Evolutionary conservation across 2,797 vertebrate genomes (phyloP).

Genomic region (Acanthornis magna): DNA sequence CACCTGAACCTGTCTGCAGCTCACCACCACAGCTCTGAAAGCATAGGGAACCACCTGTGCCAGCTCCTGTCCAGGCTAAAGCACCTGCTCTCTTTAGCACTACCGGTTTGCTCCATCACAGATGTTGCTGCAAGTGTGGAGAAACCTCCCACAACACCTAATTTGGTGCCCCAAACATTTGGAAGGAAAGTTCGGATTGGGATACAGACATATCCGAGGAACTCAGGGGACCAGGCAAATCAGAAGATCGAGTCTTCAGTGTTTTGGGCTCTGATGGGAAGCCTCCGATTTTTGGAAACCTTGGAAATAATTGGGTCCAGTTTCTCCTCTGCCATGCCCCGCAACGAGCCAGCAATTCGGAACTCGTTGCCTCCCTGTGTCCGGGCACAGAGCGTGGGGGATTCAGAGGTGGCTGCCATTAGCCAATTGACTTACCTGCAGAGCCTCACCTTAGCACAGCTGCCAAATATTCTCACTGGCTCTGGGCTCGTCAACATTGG

Average conservation of each 20-base stretch:
- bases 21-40: slow-evolving; percentile 86
- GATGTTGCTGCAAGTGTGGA: slow-evolving; percentile 70
- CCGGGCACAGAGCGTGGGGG: slow-evolving; percentile 84
- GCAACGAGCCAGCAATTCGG: slow-evolving; percentile 90
- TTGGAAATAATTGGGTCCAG: slow-evolving; percentile 92
- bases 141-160: slow-evolving; percentile 61
- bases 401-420: slow-evolving; percentile 86
- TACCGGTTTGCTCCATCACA: slow-evolving; percentile 88
- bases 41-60: slow-evolving; percentile 84
- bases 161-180: slow-evolving; percentile 77
- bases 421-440: slow-evolving; percentile 81
- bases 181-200: slow-evolving; percentile 88
- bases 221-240: slow-evolving; percentile 62
- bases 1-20: slow-evolving; percentile 94
- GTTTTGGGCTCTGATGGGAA: slow-evolving; percentile 81
- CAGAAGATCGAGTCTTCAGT: slow-evolving; percentile 72
- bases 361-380: slow-evolving; percentile 88
- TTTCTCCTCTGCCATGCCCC: slow-evolving; percentile 92
- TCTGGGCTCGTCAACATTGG: slow-evolving; percentile 85
- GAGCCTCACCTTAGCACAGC: slow-evolving; percentile 88
- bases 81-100: slow-evolving; percentile 83
- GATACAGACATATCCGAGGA: slow-evolving; percentile 75
- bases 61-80: slow-evolving; percentile 82
- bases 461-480: slow-evolving; percentile 88
- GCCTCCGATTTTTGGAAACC: slow-evolving; percentile 80